These are phyloP conservation scores for Disparrhopalites patrizii DNA, from an alignment of 2,888 invertebrate species.

Conservation along the genomic window DNA sequence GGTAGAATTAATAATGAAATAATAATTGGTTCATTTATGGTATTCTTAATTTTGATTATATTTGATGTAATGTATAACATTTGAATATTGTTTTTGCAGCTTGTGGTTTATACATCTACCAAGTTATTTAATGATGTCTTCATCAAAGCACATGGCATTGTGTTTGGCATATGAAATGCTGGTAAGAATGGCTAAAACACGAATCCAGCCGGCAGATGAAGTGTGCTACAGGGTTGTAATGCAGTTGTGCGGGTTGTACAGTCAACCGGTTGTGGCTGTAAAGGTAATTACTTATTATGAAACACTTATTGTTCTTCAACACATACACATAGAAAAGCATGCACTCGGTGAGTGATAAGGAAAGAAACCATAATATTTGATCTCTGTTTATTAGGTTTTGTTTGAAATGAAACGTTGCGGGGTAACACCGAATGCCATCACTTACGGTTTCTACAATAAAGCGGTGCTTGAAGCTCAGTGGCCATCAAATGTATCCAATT, in stretches of 20 bases:
- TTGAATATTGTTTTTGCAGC: constrained; percentile 56
- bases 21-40: no score
- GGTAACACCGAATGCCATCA: constrained; percentile 93
- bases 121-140: constrained; percentile 65
- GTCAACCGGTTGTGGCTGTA: constrained; percentile 89
- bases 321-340: no score
- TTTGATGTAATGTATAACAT: constrained; percentile 41
- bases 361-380: no score
- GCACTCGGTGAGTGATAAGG: no score
- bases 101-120: constrained; percentile 96
- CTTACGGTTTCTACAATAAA: constrained; percentile 83
- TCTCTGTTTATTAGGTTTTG: constrained; percentile 56
- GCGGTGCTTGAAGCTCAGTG: constrained; percentile 91
- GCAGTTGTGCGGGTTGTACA: constrained; percentile 94
- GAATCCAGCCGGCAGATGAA: constrained; percentile 83
- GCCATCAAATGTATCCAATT: constrained; percentile 73
- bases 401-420: constrained; percentile 90
- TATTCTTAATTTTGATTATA: not conserved
- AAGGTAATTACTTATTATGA: no score
- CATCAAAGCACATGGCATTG: constrained; percentile 72
- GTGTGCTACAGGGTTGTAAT: constrained; percentile 98
- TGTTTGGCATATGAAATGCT: constrained; percentile 80
- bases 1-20: no score
- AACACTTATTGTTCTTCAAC: no score
- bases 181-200: constrained; percentile 77